phyloP scores from a whole-genome alignment of 2,888 invertebrate species.

The Parochlus steinenii region DNA sequence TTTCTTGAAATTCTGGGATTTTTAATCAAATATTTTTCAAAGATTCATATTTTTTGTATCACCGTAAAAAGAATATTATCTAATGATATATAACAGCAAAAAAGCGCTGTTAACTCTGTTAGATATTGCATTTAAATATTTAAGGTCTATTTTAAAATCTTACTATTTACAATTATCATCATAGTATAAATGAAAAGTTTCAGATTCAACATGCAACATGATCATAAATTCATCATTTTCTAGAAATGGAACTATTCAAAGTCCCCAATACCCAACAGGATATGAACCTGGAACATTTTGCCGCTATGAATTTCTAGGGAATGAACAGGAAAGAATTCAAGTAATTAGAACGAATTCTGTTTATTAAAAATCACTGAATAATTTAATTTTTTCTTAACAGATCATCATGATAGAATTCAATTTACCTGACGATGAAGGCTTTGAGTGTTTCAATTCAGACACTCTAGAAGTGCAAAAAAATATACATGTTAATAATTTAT shows the following conservation, averaged over 20 bases:
- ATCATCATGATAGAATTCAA: constrained; percentile 28
- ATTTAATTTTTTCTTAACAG: constrained; percentile 15
- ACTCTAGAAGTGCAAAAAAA: constrained; percentile 23
- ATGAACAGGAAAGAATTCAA: constrained; percentile 70
- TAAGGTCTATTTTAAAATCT: no score
- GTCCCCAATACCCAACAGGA: constrained; percentile 69
- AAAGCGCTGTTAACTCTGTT: no score
- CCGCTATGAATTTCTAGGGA: constrained; percentile 78
- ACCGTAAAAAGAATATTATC: no score
- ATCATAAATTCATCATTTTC: constrained; percentile 60
- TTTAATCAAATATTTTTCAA: no score
- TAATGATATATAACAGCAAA: no score
- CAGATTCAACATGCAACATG: constrained; percentile 64
- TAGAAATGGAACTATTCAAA: constrained; percentile 69
- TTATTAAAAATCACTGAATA: background rate
- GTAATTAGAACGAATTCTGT: constrained; percentile 31
- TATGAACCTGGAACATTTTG: constrained; percentile 70
- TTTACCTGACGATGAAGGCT: constrained; percentile 23
- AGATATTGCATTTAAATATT: no score
- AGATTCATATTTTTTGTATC: no score
- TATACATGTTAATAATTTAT: no score
- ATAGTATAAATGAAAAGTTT: constrained; percentile 22
- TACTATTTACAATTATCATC: no score
- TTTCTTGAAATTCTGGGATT: no score
- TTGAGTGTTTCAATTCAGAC: constrained; percentile 23